phyloP scores from a whole-genome alignment of 2,888 invertebrate genomes.

The Kuschelorhynchus macadamiae region DNA sequence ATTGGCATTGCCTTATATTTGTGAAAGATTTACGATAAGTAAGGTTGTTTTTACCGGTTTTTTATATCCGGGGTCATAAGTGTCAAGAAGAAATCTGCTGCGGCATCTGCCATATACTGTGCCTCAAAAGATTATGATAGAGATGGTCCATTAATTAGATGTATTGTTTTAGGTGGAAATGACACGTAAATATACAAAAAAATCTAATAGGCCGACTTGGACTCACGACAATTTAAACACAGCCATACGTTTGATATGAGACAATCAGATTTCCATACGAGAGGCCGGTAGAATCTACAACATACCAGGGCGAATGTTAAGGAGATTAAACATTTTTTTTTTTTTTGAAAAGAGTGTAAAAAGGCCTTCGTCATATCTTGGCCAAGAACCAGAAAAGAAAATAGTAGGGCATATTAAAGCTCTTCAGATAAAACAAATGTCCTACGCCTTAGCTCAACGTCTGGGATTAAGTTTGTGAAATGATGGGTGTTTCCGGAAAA shows the following conservation, averaged over 20 bases:
- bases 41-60: not conserved
- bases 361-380: constrained; percentile 16
- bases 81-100: not conserved
- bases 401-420: constrained; percentile 9
- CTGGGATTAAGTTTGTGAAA: constrained; percentile 7
- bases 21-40: not conserved
- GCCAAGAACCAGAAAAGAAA: constrained; percentile 12
- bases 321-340: not conserved
- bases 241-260: too few species aligned
- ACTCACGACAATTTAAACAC: not conserved
- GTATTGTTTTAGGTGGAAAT: not conserved
- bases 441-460: constrained; percentile 4
- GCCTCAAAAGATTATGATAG: constrained; percentile 2
- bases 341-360: constrained; percentile 10
- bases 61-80: not conserved
- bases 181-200: constrained; percentile 8
- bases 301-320: not conserved
- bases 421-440: constrained; percentile 13
- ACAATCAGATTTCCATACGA: not conserved
- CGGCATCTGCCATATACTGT: constrained; percentile 2
- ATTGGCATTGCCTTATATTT: too few species aligned
- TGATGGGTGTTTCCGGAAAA: too few species aligned
- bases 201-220: not conserved
- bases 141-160: not conserved
- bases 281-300: constrained; percentile 2